Base-by-base conservation (phyloP, 1,140 invertebrate species). In the Delia radicum region DNA sequence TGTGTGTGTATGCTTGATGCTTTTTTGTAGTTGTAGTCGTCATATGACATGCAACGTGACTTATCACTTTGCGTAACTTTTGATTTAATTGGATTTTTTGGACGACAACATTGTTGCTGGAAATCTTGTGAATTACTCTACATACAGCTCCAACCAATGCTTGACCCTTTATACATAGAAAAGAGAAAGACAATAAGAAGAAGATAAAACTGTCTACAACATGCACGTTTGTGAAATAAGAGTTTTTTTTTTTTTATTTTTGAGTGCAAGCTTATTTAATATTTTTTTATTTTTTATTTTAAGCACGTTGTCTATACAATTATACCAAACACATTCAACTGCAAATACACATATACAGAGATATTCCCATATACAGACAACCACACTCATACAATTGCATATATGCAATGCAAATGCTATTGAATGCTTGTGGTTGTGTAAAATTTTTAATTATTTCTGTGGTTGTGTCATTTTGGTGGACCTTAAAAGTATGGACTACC, bases 41-140 rank as follows among this genome's bases (percentile, higher is more conserved):
- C 29, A 69, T 33, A 37, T n/a, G n/a, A n/a, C n/a, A n/a, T 69
- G 29, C 65, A 69, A 69, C 65, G 65, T 69, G 65, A 69, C 65
- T 69, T 69, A 69, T 69, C 65, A 69, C 65, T 33, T 69, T 33
- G 65, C 65, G 65, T 69, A 69, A 37, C 65, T 69, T 69, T 69
- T 69, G 65, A 69, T 69, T 69, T 69, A 69, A 69, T 69, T 69
- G 65, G 65, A 69, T 69, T 69, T 67, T 69, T 10, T 55, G 46
- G 4, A 18, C 33, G 3, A 33, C 33, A 42, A 42, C 37, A 42
- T 10, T 42, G 37, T 42, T 42, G 37, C 10, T 42, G 7, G 6
- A 10, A 42, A 42, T 13, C 37, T 42, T 42, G 37, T 42, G 10
- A 33, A 10, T 10, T 33, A 33, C 31, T 5, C 4, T 10, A 33